Evolutionary conservation across 1,140 invertebrate species (phyloP), one percentile per base, ranked within the genome.

Genomic region (Drosophila lacteicornis): DNA sequence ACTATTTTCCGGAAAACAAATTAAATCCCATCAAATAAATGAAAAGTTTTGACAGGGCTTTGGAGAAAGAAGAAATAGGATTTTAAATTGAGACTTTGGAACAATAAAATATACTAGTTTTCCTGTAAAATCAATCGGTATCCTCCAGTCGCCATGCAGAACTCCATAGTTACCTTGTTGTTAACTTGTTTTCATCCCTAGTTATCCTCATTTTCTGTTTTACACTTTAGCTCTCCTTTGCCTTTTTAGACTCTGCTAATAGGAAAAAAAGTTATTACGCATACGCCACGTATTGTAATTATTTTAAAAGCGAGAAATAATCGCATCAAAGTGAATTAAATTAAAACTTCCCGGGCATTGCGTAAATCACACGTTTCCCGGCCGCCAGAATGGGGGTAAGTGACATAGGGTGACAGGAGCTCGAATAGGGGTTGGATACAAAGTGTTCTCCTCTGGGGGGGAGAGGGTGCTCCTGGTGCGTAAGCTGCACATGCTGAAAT

Each of bases 311-410:
- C 56, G 69, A 40, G 19, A 84, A 80, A 73, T 84, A 88, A 88
- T 88, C 84, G 85, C 85, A 79, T 90, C 80, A 88, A 73, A 79
- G 80, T 75, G 56, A 88, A 88, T 88, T 75, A 84, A 88, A 88
- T 88, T 78, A 88, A 88, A 88, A 88, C 69, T 88, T 83, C 43
- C 61, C 22, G 67, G 49, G 61, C 80, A 60, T 80, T 83, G 84
- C 77, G 80, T 88, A 87, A 87, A 88, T 88, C 84, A 88, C 67
- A 42, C 43, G 66, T 59, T 75, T 45, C 42, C 17, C 40, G 12
- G 42, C 3, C 15, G 38, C 19, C 15, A n/a, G 2, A 11, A 9
- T n/a, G 36, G 17, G 30, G 9, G 38, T 33, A 27, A 27, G 47
- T 8, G n/a, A 22, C 12, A 22, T 15, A 17, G 11, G 27, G 33